Evolutionary conservation across 1,140 invertebrate genomes (phyloP).

Genomic region (Elymnias hypermnestra): DNA sequence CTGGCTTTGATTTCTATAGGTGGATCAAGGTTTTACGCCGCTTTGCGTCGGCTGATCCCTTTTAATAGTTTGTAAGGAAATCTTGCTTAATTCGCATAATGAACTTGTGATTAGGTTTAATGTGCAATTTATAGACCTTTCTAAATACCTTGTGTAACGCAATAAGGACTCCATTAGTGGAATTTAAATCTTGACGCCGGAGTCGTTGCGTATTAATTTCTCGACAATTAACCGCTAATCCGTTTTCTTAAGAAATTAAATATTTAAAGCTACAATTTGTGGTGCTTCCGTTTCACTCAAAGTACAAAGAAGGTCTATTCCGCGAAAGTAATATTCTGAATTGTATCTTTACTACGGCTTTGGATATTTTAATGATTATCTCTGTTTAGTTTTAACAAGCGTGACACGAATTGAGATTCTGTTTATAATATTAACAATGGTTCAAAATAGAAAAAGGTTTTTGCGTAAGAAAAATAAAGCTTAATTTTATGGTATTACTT

Average conservation of each 20-base stretch:
- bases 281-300: conserved; percentile 52
- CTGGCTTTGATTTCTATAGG: conserved; percentile 68
- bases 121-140: conserved; percentile 35
- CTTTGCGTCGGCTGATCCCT: conserved; percentile 48
- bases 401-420: conserved; percentile 11
- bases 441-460: no score
- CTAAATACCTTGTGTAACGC: conserved; percentile 29
- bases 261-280: conserved; percentile 67
- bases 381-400: conserved; percentile 62
- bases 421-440: no score
- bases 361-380: conserved; percentile 68
- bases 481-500: no score
- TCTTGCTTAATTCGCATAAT: conserved; percentile 57
- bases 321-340: conserved; percentile 62
- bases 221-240: conserved; percentile 55
- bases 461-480: no score
- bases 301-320: conserved; percentile 58
- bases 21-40: conserved; percentile 50
- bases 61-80: conserved; percentile 62
- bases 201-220: conserved; percentile 41
- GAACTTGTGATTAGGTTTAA: conserved; percentile 46
- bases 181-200: conserved; percentile 16
- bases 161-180: conserved; percentile 13
- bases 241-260: conserved; percentile 65
- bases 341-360: conserved; percentile 66